These are phyloP conservation scores for Epinephelus lanceolatus DNA, from an alignment of 2,113 vertebrate species.

Conservation along the genomic window DNA sequence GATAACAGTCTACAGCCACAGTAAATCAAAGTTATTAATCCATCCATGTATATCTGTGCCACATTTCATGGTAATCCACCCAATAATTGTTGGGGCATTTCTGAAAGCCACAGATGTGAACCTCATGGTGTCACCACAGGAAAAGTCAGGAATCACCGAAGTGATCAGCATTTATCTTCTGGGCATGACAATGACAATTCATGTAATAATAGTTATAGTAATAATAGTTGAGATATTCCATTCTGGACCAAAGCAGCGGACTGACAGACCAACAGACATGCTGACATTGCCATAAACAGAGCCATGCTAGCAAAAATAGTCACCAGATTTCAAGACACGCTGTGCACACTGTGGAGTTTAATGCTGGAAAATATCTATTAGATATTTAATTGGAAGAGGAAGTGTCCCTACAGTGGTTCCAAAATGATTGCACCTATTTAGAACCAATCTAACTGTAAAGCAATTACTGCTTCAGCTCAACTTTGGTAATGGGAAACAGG, in stretches of 20 bases:
- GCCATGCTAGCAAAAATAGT: not conserved
- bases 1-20: too few species aligned
- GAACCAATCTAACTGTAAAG: slow-evolving; percentile 25
- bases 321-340: not conserved
- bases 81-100: not conserved
- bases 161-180: not conserved
- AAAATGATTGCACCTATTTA: slow-evolving; percentile 13
- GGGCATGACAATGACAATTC: not conserved
- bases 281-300: not conserved
- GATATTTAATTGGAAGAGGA: not conserved
- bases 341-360: not conserved
- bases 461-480: slow-evolving; percentile 8
- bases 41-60: not conserved
- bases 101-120: not conserved
- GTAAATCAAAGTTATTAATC: not conserved
- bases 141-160: not conserved
- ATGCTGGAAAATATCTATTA: not conserved
- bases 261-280: not conserved
- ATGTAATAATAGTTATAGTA: not conserved
- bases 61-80: not conserved
- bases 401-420: not conserved
- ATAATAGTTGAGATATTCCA: not conserved
- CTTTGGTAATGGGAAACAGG: slow-evolving; percentile 5
- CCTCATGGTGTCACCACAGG: not conserved
- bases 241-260: not conserved